A percentile compares a stretch with the other conserved stretches of the same genome.
These are phyloP conservation scores for Neodon shergylaensis DNA, from an alignment of 2,113 vertebrate genomes.

Conservation along the genomic window DNA sequence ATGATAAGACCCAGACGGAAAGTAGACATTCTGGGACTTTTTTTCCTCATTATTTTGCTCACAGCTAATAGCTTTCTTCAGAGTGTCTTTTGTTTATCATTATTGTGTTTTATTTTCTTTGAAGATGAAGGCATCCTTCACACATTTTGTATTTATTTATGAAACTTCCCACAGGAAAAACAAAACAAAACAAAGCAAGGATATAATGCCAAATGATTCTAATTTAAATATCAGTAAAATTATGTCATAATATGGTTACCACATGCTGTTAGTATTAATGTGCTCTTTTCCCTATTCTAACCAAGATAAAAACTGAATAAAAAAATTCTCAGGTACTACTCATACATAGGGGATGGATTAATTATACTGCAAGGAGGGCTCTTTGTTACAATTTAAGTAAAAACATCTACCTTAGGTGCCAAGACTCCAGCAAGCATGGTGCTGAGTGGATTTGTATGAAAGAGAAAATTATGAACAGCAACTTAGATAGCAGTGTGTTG, in stretches of 20 bases:
- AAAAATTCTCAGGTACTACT: neutral
- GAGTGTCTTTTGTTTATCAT: neutral
- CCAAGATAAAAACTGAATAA: neutral
- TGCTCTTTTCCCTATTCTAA: neutral
- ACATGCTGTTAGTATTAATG: neutral
- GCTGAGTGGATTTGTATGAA: neutral
- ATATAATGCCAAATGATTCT: neutral
- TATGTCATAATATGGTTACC: neutral
- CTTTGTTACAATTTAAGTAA: neutral
- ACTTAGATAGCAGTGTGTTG: neutral
- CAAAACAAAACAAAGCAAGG: neutral
- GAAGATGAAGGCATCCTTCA: conserved; percentile 9
- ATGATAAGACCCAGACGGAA: neutral
- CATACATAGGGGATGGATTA: neutral
- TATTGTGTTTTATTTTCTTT: conserved; percentile 35
- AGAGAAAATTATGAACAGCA: neutral
- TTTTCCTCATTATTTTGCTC: neutral
- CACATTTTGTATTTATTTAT: neutral
- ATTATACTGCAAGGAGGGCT: neutral
- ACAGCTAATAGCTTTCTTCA: neutral
- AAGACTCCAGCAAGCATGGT: neutral
- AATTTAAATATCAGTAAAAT: neutral
- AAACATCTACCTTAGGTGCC: neutral
- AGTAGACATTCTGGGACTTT: neutral
- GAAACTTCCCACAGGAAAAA: conserved; percentile 15